phyloP scores from a whole-genome alignment of 2,113 vertebrate genomes.

The Engraulis encrasicolus region DNA sequence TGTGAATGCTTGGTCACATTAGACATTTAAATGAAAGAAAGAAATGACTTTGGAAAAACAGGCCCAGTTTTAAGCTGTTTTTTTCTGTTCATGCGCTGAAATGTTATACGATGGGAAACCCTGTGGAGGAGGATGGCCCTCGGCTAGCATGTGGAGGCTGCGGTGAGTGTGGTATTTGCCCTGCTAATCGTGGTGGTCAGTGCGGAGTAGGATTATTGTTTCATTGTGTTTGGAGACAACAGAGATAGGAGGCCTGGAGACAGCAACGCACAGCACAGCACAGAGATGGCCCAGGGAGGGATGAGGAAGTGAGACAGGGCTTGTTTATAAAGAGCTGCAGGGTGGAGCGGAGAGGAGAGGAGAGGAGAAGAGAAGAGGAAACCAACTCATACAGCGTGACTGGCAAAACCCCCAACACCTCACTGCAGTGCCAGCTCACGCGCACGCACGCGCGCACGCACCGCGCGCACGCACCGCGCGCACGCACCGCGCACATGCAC shows the following conservation, averaged over 20 bases:
- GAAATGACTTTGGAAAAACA: neutral
- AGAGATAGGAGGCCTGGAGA: slow-evolving; percentile 24
- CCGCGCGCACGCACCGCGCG: neutral
- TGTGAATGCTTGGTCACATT: no score
- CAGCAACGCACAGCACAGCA: no score
- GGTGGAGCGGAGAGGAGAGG: neutral
- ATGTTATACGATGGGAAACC: neutral
- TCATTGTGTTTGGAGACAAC: slow-evolving; percentile 24
- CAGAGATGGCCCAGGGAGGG: slow-evolving; percentile 10
- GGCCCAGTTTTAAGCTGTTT: neutral
- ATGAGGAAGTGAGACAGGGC: slow-evolving; percentile 32
- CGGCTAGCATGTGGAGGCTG: neutral
- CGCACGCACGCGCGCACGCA: neutral
- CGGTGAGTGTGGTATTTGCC: neutral
- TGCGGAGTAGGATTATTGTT: neutral
- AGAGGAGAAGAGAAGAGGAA: slow-evolving; percentile 25
- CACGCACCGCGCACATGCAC: neutral
- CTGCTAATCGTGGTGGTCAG: neutral
- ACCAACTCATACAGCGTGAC: neutral
- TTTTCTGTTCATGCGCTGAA: neutral
- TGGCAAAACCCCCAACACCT: neutral
- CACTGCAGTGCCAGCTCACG: neutral
- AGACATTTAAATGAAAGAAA: no score
- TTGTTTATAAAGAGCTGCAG: slow-evolving; percentile 42
- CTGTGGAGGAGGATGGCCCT: neutral